These are phyloP conservation scores for Leucoma salicis DNA, from an alignment of 2,888 invertebrate species.

Conservation along the genomic window DNA sequence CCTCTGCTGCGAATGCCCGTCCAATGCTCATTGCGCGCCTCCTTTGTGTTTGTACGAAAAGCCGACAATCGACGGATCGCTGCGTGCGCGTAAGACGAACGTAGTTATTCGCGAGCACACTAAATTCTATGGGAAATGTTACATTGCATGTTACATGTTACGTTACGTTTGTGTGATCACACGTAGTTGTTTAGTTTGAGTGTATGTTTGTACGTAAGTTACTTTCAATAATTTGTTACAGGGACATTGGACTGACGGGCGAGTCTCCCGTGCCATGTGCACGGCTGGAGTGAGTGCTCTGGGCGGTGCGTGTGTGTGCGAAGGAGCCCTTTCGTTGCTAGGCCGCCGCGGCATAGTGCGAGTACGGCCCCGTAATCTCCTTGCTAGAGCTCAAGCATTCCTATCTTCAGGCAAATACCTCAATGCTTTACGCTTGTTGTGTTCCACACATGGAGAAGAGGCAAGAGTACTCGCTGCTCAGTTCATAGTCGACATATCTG, in stretches of 20 bases:
- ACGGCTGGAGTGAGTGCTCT: slow-evolving; percentile 81
- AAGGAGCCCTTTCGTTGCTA: slow-evolving; percentile 81
- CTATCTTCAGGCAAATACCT: slow-evolving; percentile 82
- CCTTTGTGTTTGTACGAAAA: too few species aligned
- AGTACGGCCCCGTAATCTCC: slow-evolving; percentile 83
- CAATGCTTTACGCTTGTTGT: slow-evolving; percentile 62
- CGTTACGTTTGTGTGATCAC: too few species aligned
- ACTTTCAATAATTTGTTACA: slow-evolving; percentile 55
- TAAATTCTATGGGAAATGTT: too few species aligned
- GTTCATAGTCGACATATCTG: slow-evolving; percentile 53
- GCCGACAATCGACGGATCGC: too few species aligned
- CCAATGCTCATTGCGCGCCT: too few species aligned
- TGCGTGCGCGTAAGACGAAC: too few species aligned
- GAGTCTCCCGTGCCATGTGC: slow-evolving; percentile 87
- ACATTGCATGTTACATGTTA: too few species aligned
- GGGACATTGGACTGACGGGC: slow-evolving; percentile 97
- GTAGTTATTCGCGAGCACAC: too few species aligned
- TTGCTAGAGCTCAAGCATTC: slow-evolving; percentile 79
- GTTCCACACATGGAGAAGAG: slow-evolving; percentile 50
- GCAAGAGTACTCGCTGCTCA: slow-evolving; percentile 50
- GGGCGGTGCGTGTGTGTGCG: slow-evolving; percentile 70
- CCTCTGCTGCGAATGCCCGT: too few species aligned
- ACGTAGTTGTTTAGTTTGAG: too few species aligned
- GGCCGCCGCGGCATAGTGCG: slow-evolving; percentile 85
- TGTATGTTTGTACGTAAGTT: too few species aligned